Evolutionary conservation across 2,797 vertebrate species (phyloP), one percentile per base, ranked within the genome.

Genomic region (Argya squamiceps): DNA sequence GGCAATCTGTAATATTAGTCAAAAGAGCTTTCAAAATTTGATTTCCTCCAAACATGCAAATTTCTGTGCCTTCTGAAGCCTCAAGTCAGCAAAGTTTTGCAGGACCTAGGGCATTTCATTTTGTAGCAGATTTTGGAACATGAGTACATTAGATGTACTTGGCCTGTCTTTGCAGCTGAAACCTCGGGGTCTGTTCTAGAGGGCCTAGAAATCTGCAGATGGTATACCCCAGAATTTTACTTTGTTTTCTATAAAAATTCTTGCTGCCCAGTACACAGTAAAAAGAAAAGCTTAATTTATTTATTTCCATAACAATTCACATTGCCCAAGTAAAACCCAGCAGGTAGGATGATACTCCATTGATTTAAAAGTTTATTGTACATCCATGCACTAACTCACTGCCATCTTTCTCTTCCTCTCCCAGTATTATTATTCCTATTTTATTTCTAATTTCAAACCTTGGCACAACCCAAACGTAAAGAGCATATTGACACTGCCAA

Each of bases 361-460:
- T 74, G 63, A 83, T 93, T 64, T 47, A 27, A 58, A 80, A 87
- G 63, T 39, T 21, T 34, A 36, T 56, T 79, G 55, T 47, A 27
- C 0, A 5, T 70, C 73, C 1, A 0, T 70, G 59, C 41, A 8
- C 62, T 82, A 92, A 76, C 63, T 90, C 21, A 0, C 83, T 77
- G 37, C 70, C 27, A 36, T 86, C 74, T 90, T 84, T 73, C 71
- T 85, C 43, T 71, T 63, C 60, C 39, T 90, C 44, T 87, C 10
- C 2, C 29, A 43, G 50, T 64, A 41, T 58, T 89, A 36, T 56
- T 90, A n/a, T 68, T 92, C 39, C 52, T 89, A 13, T 91, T 95
- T 93, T 56, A 70, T 84, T 96, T 96, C 92, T 93, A 37, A 29
- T 96, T 94, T 89, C 89, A 80, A 88, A 73, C 89, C 52, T 94